These are phyloP conservation scores for Aphaenogaster rudis DNA, from an alignment of 1,140 invertebrate genomes.

Conservation along the genomic window DNA sequence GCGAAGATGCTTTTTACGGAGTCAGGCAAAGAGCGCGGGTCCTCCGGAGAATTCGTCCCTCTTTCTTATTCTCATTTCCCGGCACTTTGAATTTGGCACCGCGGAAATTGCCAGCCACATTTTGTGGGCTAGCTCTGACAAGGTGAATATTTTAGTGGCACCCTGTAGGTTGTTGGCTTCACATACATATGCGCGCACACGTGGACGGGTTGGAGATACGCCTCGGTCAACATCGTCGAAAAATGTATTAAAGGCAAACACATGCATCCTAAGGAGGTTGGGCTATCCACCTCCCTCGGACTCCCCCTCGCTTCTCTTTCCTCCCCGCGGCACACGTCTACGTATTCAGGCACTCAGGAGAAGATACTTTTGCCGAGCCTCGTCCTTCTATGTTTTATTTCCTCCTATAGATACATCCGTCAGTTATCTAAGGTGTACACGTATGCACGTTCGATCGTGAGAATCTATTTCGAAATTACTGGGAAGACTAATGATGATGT, in stretches of 20 bases:
- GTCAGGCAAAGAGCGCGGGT: constrained; percentile 27
- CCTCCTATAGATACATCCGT: constrained; percentile 39
- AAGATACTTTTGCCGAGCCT: constrained; percentile 73
- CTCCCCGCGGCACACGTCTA: constrained; percentile 65
- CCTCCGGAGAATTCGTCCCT: constrained; percentile 42
- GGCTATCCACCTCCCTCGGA: constrained; percentile 42
- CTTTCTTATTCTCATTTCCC: constrained; percentile 54
- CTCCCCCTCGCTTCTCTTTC: constrained; percentile 32
- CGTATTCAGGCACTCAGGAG: constrained; percentile 69
- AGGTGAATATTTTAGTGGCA: constrained; percentile 78
- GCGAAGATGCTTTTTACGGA: constrained; percentile 38
- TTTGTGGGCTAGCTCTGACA: constrained; percentile 70
- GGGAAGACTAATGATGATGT: constrained; percentile 5
- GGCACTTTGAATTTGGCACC: constrained; percentile 68
- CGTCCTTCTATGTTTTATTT: constrained; percentile 68
- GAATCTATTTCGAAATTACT: constrained; percentile 49
- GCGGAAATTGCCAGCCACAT: constrained; percentile 73
- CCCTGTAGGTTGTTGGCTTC: constrained; percentile 68
- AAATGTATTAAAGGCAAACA: constrained; percentile 82
- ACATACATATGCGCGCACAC: constrained; percentile 66
- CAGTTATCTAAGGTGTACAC: constrained; percentile 54
- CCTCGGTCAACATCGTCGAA: constrained; percentile 80
- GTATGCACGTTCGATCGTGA: constrained; percentile 31
- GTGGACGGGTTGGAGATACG: constrained; percentile 71
- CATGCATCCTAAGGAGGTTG: constrained; percentile 79